phyloP scores from a whole-genome alignment of 1,140 invertebrate genomes.

The Platorchestia sp. region DNA sequence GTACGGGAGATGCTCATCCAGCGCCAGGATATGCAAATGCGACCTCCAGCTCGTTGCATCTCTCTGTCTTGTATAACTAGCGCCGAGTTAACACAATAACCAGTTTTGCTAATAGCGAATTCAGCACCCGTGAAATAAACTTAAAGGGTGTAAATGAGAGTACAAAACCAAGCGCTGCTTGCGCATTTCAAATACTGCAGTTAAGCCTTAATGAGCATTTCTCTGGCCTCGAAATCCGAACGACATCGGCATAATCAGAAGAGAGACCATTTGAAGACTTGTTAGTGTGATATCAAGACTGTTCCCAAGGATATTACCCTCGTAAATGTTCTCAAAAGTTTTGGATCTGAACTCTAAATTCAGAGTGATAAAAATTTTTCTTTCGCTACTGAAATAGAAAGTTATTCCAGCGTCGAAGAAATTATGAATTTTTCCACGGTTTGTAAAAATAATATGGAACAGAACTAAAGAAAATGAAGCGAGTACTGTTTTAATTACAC shows the following conservation, averaged over 20 bases:
- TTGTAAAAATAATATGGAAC: not conserved
- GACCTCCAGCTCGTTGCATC: not conserved
- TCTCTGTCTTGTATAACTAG: not conserved
- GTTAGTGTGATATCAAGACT: not conserved
- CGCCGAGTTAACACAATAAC: not conserved
- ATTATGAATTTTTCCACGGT: not conserved
- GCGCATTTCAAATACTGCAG: not conserved
- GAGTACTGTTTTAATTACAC: not conserved
- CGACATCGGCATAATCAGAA: not conserved
- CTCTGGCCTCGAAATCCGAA: not conserved
- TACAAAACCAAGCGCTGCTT: not conserved
- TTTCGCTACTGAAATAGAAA: not conserved
- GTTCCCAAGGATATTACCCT: not conserved
- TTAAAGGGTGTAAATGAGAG: slow-evolving; percentile 1
- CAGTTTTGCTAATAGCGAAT: not conserved
- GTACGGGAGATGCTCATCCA: not conserved
- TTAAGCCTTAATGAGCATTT: not conserved
- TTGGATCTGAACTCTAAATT: not conserved
- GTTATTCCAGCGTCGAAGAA: not conserved
- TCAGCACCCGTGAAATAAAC: not conserved
- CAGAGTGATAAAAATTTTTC: not conserved
- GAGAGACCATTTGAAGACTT: not conserved
- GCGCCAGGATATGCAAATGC: not conserved
- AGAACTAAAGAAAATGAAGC: not conserved
- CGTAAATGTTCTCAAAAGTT: not conserved